Evolutionary conservation across 2,113 vertebrate genomes (phyloP).

Genomic region (Myrmecobius fasciatus): DNA sequence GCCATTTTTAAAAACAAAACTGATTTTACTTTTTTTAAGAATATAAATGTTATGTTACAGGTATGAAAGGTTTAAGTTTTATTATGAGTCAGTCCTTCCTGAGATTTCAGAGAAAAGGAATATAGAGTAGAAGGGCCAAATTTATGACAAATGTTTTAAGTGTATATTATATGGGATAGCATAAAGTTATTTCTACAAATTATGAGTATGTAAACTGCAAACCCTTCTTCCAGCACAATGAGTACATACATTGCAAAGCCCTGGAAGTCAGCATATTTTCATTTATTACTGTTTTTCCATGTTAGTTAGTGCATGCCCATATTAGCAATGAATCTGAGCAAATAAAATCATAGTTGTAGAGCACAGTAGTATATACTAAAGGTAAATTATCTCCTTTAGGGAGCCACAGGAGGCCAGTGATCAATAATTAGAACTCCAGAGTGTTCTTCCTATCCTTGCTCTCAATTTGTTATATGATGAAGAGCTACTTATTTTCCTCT

Average conservation of each 20-base stretch:
- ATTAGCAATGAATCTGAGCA: background rate
- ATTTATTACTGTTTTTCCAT: background rate
- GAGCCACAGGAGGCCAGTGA: background rate
- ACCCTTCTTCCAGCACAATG: background rate
- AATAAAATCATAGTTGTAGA: background rate
- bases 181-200: background rate
- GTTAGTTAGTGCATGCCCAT: background rate
- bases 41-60: conserved; percentile 20
- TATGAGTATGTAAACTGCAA: background rate
- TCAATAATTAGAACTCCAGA: background rate
- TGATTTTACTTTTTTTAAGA: background rate
- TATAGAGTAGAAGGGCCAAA: background rate
- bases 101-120: background rate
- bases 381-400: background rate
- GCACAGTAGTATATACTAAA: background rate
- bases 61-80: background rate
- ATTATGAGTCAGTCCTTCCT: background rate
- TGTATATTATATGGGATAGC: background rate
- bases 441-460: background rate
- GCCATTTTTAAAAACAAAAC: background rate
- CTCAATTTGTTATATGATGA: background rate
- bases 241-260: background rate
- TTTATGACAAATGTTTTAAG: too few relatives aligned
- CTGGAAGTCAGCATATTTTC: background rate
- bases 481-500: background rate